Conservation (phyloP, 2,888 invertebrate species). For the Piscicola geometra region DNA sequence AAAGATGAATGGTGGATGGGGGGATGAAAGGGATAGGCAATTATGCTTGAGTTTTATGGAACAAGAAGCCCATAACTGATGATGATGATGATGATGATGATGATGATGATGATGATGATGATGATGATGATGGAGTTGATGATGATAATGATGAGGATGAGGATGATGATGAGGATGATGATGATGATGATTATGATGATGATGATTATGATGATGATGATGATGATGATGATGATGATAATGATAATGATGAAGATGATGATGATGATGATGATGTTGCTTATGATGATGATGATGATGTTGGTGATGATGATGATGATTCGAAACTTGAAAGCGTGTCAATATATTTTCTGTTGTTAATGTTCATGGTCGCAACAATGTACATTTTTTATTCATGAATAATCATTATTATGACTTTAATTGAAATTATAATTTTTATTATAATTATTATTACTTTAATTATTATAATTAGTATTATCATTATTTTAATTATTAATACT, state of each 20-base stretch:
- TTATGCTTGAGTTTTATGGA: slow-evolving; percentile 62
- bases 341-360: too few species aligned
- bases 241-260: neutral
- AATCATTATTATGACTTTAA: neutral
- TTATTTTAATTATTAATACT: too few species aligned
- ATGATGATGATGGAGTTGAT: neutral
- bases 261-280: neutral
- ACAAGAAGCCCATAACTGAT: slow-evolving; percentile 18
- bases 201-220: neutral
- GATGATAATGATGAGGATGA: neutral
- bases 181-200: neutral
- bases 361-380: too few species aligned
- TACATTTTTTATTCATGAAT: too few species aligned
- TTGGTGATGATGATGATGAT: too few species aligned
- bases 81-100: neutral
- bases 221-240: neutral
- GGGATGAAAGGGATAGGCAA: slow-evolving; percentile 79
- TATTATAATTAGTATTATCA: too few species aligned
- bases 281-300: neutral
- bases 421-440: too few species aligned
- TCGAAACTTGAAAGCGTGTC: too few species aligned
- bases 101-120: neutral
- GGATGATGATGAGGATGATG: neutral
- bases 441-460: too few species aligned
- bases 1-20: slow-evolving; percentile 87